Evolutionary conservation across 2,888 invertebrate species (phyloP).

Genomic region (Parasteatoda lunata): DNA sequence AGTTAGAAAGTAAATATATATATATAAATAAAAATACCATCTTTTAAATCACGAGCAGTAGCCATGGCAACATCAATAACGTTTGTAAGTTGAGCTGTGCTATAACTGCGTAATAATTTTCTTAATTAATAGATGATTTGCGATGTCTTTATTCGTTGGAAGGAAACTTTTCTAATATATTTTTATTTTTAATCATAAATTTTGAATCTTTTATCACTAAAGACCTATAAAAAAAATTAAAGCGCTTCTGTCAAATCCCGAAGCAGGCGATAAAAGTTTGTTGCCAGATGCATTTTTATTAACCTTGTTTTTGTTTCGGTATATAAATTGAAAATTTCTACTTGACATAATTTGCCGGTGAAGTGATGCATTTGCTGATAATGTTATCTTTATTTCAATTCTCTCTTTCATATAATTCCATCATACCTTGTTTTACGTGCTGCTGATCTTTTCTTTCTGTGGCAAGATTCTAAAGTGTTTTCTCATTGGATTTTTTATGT

Average conservation of each 20-base stretch:
- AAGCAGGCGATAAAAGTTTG: neutral
- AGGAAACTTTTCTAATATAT: neutral
- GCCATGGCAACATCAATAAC: constrained; percentile 42
- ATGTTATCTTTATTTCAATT: neutral
- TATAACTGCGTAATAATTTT: neutral
- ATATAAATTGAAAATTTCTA: neutral
- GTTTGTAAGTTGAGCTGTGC: neutral
- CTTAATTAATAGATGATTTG: neutral
- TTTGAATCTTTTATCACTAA: neutral
- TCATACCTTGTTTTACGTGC: neutral
- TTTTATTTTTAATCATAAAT: neutral
- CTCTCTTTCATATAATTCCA: neutral
- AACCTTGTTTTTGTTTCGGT: neutral
- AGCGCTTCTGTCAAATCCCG: neutral
- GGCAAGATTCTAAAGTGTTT: neutral
- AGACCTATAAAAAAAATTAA: neutral
- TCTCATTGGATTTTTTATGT: neutral
- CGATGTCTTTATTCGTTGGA: neutral
- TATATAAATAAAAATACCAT: constrained; percentile 12
- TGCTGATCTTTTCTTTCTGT: neutral
- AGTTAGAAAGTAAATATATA: neutral
- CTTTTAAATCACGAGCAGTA: constrained; percentile 60
- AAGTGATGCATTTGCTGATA: neutral
- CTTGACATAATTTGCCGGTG: neutral
- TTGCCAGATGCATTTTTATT: neutral